Conservation (phyloP, 2,888 invertebrate species). For the Agrochola macilenta region DNA sequence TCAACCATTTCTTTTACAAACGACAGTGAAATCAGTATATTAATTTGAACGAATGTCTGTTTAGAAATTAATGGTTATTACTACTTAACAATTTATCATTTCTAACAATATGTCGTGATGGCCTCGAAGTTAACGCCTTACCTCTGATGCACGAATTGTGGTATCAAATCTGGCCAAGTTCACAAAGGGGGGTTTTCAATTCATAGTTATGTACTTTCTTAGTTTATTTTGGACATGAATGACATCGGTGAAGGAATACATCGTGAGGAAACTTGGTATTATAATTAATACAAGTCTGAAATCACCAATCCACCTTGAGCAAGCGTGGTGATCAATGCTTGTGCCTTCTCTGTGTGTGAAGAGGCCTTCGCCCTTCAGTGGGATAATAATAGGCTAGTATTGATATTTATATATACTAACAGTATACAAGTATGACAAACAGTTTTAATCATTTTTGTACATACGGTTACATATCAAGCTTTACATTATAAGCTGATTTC, state of each 20-base stretch:
- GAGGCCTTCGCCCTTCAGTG: background rate
- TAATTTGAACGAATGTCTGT: background rate
- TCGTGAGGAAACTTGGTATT: background rate
- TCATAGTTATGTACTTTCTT: background rate
- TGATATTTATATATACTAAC: background rate
- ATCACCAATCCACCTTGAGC: background rate
- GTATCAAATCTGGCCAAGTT: background rate
- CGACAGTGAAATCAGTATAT: background rate
- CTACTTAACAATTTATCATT: background rate
- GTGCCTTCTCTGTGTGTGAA: no score
- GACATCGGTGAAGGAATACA: background rate
- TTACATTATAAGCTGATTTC: no score
- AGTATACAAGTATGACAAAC: no score
- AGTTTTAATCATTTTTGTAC: background rate
- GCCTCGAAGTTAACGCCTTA: background rate
- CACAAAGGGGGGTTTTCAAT: background rate
- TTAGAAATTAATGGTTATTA: background rate
- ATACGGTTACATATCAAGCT: no score
- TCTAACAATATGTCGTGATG: background rate
- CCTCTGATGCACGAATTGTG: background rate
- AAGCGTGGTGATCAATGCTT: background rate
- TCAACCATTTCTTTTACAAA: slow-evolving; percentile 20
- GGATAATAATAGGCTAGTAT: background rate
- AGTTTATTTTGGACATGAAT: background rate
- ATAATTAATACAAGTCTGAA: background rate